phyloP scores from a whole-genome alignment of 2,888 invertebrate genomes.

The Callyntrura guangdongensis region DNA sequence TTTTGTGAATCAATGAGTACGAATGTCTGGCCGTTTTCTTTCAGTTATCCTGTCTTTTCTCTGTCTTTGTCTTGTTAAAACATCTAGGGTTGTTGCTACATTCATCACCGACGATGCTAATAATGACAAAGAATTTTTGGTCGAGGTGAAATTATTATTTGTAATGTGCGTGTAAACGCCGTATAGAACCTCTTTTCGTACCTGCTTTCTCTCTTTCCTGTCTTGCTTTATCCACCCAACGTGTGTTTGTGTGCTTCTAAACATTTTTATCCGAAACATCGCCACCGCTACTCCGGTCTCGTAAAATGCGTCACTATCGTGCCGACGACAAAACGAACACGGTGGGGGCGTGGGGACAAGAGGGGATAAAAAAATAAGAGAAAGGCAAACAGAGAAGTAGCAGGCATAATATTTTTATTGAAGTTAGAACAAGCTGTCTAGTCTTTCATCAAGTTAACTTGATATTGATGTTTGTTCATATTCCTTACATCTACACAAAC shows the following conservation, averaged over 20 bases:
- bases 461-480: constrained; percentile 77
- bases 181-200: constrained; percentile 43
- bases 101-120: constrained; percentile 38
- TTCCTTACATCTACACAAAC: constrained; percentile 41
- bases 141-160: constrained; percentile 2
- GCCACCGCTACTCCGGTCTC: too few species aligned
- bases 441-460: constrained; percentile 72
- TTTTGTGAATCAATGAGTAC: constrained; percentile 72
- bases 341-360: too few species aligned
- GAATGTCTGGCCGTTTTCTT: constrained; percentile 65
- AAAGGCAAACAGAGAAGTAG: neutral
- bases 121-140: neutral
- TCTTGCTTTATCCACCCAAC: constrained; percentile 29
- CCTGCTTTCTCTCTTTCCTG: neutral
- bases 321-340: too few species aligned
- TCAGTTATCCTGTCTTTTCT: constrained; percentile 59
- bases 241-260: neutral
- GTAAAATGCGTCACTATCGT: too few species aligned
- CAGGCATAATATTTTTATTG: constrained; percentile 34
- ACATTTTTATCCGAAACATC: too few species aligned
- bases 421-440: constrained; percentile 58
- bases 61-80: constrained; percentile 27
- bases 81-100: too few species aligned
- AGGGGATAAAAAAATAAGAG: constrained; percentile 1
- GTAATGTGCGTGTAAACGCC: constrained; percentile 65